A percentile compares a stretch with the other conserved stretches of the same genome.
phyloP scores from a whole-genome alignment of 2,888 invertebrate species.

The Cantharis rustica region DNA sequence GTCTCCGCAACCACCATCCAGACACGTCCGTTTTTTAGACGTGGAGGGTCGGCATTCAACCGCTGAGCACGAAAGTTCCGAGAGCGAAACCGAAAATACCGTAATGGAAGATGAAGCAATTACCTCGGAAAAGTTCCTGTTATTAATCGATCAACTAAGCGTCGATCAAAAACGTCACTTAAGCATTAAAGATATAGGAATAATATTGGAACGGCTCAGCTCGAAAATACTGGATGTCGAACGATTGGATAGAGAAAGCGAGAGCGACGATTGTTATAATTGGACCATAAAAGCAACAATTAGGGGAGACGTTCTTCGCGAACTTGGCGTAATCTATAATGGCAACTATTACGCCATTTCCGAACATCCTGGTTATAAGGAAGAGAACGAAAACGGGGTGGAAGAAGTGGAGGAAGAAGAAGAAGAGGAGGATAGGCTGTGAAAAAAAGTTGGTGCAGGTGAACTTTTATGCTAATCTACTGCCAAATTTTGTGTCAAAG shows the following conservation, averaged over 20 bases:
- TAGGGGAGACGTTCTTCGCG: constrained; percentile 86
- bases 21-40: constrained; percentile 86
- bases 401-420: constrained; percentile 86
- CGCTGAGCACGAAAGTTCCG: constrained; percentile 82
- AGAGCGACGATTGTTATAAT: constrained; percentile 92
- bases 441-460: constrained; percentile 37
- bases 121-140: constrained; percentile 89
- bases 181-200: constrained; percentile 93
- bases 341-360: constrained; percentile 95
- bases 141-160: constrained; percentile 90
- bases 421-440: constrained; percentile 69
- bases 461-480: constrained; percentile 31
- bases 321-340: constrained; percentile 92
- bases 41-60: constrained; percentile 62
- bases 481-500: constrained; percentile 37
- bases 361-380: constrained; percentile 92
- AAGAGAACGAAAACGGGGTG: constrained; percentile 83
- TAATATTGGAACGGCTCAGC: constrained; percentile 88
- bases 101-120: constrained; percentile 89
- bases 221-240: constrained; percentile 94
- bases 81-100: constrained; percentile 92
- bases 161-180: constrained; percentile 91
- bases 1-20: constrained; percentile 63
- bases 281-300: constrained; percentile 97
- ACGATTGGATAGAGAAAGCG: constrained; percentile 87